These are phyloP conservation scores for Xenopus petersii DNA, from an alignment of 2,797 vertebrate species.

Conservation along the genomic window DNA sequence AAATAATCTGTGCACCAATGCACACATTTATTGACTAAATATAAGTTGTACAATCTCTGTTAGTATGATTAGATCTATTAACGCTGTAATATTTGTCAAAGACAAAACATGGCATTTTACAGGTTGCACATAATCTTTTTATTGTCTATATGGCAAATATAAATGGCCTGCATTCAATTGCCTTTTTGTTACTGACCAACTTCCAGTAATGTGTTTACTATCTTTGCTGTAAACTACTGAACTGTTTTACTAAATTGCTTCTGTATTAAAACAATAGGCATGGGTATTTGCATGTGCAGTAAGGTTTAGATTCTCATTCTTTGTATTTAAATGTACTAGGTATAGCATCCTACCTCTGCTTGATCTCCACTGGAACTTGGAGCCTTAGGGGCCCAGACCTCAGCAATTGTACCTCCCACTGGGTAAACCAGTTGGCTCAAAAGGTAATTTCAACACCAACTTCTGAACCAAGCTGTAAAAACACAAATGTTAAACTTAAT, in stretches of 20 bases:
- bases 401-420: slow-evolving; percentile 98
- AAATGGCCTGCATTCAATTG: slow-evolving; percentile 32
- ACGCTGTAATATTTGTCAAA: too few species aligned
- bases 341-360: slow-evolving; percentile 94
- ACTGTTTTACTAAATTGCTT: background rate
- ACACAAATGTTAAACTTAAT: too few species aligned
- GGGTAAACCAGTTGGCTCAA: slow-evolving; percentile 98
- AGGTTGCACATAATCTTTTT: too few species aligned
- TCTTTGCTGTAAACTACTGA: slow-evolving; percentile 53
- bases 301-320: background rate
- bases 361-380: slow-evolving; percentile 90
- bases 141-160: too few species aligned
- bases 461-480: too few species aligned
- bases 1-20: too few species aligned
- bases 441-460: slow-evolving; percentile 70
- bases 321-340: slow-evolving; percentile 71
- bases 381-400: slow-evolving; percentile 95
- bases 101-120: too few species aligned
- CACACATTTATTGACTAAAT: too few species aligned
- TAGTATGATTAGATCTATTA: too few species aligned
- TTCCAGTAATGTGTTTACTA: too few species aligned
- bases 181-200: too few species aligned
- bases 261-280: background rate
- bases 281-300: background rate
- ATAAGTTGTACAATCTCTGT: too few species aligned